phyloP scores from a whole-genome alignment of 30 jellyfish, hydroid and myxozoan species.

The Hydractinia echinata region DNA sequence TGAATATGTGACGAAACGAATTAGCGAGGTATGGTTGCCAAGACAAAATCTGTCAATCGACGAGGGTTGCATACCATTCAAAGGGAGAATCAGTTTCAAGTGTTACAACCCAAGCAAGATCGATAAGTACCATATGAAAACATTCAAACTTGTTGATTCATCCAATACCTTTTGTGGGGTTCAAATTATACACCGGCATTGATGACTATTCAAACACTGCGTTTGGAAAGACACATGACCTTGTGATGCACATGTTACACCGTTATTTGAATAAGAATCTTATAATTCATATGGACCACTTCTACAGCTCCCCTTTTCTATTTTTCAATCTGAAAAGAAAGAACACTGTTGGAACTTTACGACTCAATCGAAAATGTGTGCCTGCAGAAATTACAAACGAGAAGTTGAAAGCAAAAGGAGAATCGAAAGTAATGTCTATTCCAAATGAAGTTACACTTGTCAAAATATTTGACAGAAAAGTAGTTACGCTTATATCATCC shows the following conservation, averaged over 20 bases:
- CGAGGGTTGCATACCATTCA: not conserved
- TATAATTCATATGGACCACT: not conserved
- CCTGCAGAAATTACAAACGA: not conserved
- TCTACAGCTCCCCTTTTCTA: not conserved
- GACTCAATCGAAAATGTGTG: not conserved
- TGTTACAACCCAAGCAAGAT: not conserved
- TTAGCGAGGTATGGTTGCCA: not conserved
- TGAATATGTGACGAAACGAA: not conserved
- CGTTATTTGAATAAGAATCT: not conserved
- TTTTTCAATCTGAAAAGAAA: not conserved
- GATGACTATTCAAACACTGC: not conserved
- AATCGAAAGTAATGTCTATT: not conserved
- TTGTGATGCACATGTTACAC: not conserved
- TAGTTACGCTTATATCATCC: not conserved
- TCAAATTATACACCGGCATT: not conserved
- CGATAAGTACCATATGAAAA: not conserved
- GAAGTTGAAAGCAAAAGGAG: not conserved
- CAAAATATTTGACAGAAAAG: not conserved
- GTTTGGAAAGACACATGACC: not conserved
- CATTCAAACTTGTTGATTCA: conserved; percentile 2
- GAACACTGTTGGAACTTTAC: not conserved
- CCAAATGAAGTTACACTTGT: not conserved
- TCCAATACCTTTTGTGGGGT: not conserved
- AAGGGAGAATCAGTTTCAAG: not conserved
- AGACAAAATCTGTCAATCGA: not conserved